Evolutionary conservation across 2,797 vertebrate genomes (phyloP).

Genomic region (Tapera naevia): DNA sequence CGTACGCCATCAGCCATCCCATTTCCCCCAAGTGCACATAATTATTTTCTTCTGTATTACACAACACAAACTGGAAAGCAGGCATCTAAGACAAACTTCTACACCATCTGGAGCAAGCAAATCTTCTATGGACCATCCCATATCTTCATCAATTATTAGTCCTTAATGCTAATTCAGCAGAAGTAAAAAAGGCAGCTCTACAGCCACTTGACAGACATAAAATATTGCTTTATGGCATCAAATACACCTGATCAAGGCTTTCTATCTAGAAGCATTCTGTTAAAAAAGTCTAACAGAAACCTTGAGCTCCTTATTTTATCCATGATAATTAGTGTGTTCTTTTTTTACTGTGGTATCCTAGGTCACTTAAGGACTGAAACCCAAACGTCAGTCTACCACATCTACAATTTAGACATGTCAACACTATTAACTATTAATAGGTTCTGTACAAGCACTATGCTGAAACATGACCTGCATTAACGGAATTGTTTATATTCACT

Average conservation of each 20-base stretch:
- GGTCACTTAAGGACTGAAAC: background rate
- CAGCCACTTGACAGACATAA: accelerated
- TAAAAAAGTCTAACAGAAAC: background rate
- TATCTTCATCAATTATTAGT: background rate
- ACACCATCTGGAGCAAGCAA: background rate
- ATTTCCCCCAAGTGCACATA: background rate
- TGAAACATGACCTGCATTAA: background rate
- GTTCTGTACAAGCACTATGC: background rate
- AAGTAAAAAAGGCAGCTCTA: background rate
- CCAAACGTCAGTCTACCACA: background rate
- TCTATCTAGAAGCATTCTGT: background rate
- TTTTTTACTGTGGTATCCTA: background rate
- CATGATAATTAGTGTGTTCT: background rate
- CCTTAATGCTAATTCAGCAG: background rate
- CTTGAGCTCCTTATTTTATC: background rate
- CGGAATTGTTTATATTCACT: background rate
- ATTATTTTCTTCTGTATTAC: background rate
- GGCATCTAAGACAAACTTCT: background rate
- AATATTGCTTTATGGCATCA: background rate
- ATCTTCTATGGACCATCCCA: background rate
- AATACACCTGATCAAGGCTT: background rate
- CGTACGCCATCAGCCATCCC: background rate
- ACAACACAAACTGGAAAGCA: background rate
- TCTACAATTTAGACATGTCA: background rate
- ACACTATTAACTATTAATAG: background rate